Evolutionary conservation across 1,140 invertebrate species (phyloP).

Genomic region (Ptiloglossa arizonensis): DNA sequence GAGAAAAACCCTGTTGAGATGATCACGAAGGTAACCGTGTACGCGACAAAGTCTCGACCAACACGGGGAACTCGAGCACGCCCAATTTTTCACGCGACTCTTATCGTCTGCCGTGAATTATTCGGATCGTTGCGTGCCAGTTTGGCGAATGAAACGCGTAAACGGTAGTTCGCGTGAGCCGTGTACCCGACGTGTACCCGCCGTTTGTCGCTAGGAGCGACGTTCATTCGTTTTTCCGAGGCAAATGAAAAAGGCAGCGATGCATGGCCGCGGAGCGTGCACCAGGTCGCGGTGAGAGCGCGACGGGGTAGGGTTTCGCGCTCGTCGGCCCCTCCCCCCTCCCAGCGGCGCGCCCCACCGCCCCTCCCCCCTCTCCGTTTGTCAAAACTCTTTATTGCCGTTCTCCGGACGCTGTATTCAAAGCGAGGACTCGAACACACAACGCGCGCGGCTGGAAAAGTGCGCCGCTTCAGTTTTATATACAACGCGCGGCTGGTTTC

Average conservation of each 20-base stretch:
- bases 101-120: conserved; percentile 22
- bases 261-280: conserved; percentile 43
- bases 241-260: conserved; percentile 66
- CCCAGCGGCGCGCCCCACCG: no score
- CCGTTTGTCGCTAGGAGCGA: conserved; percentile 65
- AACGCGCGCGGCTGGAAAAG: conserved; percentile 60
- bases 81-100: not conserved
- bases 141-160: conserved; percentile 55
- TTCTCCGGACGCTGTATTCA: conserved; percentile 70
- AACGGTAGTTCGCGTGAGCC: conserved; percentile 61
- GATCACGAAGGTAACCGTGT: no score
- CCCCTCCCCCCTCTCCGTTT: conserved; percentile 60
- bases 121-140: conserved; percentile 9
- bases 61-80: not conserved
- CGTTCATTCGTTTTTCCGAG: conserved; percentile 69
- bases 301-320: conserved; percentile 21
- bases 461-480: conserved; percentile 70
- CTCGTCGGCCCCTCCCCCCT: not conserved
- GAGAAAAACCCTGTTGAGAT: no score
- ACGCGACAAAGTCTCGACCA: no score
- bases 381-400: conserved; percentile 75
- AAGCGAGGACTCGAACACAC: conserved; percentile 69
- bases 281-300: not conserved
- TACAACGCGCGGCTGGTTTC: conserved; percentile 62
- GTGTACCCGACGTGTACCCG: conserved; percentile 69